Conservation (phyloP, 2,797 vertebrate species). For the Xiphophorus birchmanni region DNA sequence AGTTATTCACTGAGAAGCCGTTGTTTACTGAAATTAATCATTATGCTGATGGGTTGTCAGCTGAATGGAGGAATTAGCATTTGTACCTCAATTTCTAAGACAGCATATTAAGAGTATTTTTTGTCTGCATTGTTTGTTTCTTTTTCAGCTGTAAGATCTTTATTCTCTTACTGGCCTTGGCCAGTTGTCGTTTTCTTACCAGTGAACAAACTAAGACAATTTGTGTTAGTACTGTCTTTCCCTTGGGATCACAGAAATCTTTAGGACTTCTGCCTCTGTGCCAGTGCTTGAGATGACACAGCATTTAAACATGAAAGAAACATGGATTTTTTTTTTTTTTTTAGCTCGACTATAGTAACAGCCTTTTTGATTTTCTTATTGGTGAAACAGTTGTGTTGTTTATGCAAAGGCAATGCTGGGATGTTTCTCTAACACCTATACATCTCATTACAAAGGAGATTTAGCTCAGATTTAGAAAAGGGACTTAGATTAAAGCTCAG, state of each 20-base stretch:
- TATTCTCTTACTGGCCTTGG: conserved; percentile 1
- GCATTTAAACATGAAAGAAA: not conserved
- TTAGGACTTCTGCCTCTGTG: not conserved
- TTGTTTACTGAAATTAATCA: conserved; percentile 46
- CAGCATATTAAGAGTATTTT: not conserved
- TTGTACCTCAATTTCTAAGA: not conserved
- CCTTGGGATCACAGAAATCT: conserved; percentile 17
- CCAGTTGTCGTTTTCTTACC: conserved; percentile 4
- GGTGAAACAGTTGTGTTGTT: conserved; percentile 26
- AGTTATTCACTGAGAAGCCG: conserved; percentile 48
- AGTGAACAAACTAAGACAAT: conserved; percentile 34
- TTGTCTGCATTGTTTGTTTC: conserved; percentile 9
- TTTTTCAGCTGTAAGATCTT: not conserved
- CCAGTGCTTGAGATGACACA: conserved; percentile 14
- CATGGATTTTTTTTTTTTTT: not conserved
- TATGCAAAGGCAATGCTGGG: conserved; percentile 21
- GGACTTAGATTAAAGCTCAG: conserved; percentile 69
- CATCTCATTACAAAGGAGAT: conserved; percentile 66
- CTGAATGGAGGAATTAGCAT: not conserved
- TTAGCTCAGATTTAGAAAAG: conserved; percentile 65
- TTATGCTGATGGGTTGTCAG: conserved; percentile 39
- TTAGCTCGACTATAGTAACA: conserved; percentile 6
- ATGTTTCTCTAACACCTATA: conserved; percentile 49
- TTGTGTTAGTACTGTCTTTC: conserved; percentile 12
- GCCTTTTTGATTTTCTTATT: conserved; percentile 36